Evolutionary conservation across 2,888 invertebrate genomes (phyloP), one percentile per base, ranked within the genome.

Genomic region (Resseliella maxima): DNA sequence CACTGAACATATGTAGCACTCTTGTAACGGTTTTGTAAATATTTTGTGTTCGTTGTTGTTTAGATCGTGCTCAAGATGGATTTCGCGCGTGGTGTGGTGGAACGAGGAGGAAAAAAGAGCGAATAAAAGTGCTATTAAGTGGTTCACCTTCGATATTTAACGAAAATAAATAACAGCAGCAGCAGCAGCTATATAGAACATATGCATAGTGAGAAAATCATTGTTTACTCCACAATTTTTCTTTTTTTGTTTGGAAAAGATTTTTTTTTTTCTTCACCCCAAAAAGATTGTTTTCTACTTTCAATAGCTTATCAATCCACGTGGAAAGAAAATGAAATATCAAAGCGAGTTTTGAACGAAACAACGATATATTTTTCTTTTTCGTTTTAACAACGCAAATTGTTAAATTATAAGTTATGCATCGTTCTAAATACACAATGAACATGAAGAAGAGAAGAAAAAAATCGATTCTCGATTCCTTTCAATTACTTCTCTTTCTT

Each of bases 11-110:
- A 38, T 83, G 83, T 83, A 83, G 24, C 83, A 38, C 83, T 83
- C 83, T 83, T 83, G 83, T 83, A 83, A 83, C 83, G 83, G 83
- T 83, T 83, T 83, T 36, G 38, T 83, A 83, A 83, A 83, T 36
- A 38, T 83, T 83, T 83, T 38, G 83, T 83, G 83, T 83, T 38
- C 24, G 38, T 38, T 83, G 6, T 83, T 83, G 83, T 83, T 83
- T 83, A 83, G 83, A 38, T 83, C 83, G 83, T 83, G 83, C 83
- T 83, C 83, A 83, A 83, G 83, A 83, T 83, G 83, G n/a, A 83
- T 83, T 83, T 83, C 38, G 36, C 38, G 83, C n/a, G 38, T 38
- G 38, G n/a, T n/a, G n/a, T n/a, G n/a, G n/a, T 83, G 38, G 36
- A 83, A 38, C 41, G 83, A 83, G 0, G 38, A 83, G 12, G 83